phyloP scores from a whole-genome alignment of 2,888 invertebrate genomes.

The Vesta saturnalis region DNA sequence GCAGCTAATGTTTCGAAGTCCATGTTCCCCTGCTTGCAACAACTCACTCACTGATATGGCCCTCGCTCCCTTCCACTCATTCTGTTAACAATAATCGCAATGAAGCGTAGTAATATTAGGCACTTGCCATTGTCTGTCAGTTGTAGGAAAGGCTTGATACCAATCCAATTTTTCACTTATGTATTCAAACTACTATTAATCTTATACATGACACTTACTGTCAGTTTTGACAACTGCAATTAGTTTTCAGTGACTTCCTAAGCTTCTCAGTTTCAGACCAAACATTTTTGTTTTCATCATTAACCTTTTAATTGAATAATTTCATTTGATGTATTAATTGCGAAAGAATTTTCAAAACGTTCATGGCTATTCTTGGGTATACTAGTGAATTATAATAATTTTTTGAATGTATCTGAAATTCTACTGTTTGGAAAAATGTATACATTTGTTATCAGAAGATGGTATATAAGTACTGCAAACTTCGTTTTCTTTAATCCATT shows the following conservation, averaged over 20 bases:
- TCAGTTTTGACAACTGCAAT: background rate
- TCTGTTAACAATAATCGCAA: slow-evolving; percentile 41
- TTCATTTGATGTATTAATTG: too few species aligned
- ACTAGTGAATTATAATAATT: too few species aligned
- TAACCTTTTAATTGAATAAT: too few species aligned
- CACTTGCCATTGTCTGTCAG: slow-evolving; percentile 43
- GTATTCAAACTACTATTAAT: background rate
- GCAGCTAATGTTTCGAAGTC: slow-evolving; percentile 60
- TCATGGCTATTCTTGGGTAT: too few species aligned
- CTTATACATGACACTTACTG: background rate
- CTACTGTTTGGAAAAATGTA: too few species aligned
- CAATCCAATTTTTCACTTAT: background rate
- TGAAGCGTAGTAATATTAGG: slow-evolving; percentile 48
- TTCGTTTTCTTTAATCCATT: too few species aligned
- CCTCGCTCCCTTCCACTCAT: slow-evolving; percentile 46
- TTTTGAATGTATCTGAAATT: too few species aligned
- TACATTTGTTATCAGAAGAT: too few species aligned
- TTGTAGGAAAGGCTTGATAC: slow-evolving; percentile 31
- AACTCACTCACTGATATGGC: slow-evolving; percentile 51
- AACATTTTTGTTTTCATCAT: too few species aligned
- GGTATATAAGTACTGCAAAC: too few species aligned
- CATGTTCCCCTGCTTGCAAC: slow-evolving; percentile 50
- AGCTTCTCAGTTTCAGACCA: too few species aligned
- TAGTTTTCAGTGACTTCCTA: background rate
- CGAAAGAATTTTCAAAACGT: too few species aligned